Evolutionary conservation across 2,888 invertebrate genomes (phyloP), one percentile per base, ranked within the genome.

Genomic region (Cloeon dipterum): DNA sequence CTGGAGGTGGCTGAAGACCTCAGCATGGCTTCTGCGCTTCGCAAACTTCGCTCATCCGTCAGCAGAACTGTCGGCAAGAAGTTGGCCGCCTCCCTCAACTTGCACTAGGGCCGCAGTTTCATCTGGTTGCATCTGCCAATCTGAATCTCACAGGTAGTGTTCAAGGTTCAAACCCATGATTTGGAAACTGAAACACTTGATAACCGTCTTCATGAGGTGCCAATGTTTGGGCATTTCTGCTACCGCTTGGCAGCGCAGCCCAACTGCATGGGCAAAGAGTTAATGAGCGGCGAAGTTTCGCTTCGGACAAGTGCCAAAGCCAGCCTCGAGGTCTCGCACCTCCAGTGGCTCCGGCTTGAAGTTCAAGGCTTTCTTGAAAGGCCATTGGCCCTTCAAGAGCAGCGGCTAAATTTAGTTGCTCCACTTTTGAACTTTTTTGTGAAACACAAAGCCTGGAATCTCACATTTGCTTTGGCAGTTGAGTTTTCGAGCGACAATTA

Each of bases 171-270:
- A 43, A 68, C 68, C 0, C 65, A 67, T 49, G 69, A 70, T 49
- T 53, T 70, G 40, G 50, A 56, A 37, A 51, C 65, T 41, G 63
- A 62, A 46, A 58, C 53, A 45, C 46, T 56, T 40, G 57, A 59
- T 58, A 58, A 56, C 41, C 57, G 56, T 40, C 54, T 54, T 38
- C 58, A 58, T 43, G 57, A 57, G 42, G 48, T 70, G 44, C 71
- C 70, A 11, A 52, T 72, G 38, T 72, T 70, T 47, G 72, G 69
- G 2, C 68, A 70, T 50, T 70, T 70, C 47, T 71, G 71, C 48
- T 70, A 70, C 50, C 66, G 70, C 23, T 53, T 71, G 32, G 68
- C 69, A 3, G 66, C 67, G 19, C 64, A 66, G 44, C 71, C 71
- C 2, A 59, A 65, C 43, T 67, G 58, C 42, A 54, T 63, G 26